These are phyloP conservation scores for Petroica traversi DNA, from an alignment of 2,113 vertebrate genomes.

Conservation along the genomic window DNA sequence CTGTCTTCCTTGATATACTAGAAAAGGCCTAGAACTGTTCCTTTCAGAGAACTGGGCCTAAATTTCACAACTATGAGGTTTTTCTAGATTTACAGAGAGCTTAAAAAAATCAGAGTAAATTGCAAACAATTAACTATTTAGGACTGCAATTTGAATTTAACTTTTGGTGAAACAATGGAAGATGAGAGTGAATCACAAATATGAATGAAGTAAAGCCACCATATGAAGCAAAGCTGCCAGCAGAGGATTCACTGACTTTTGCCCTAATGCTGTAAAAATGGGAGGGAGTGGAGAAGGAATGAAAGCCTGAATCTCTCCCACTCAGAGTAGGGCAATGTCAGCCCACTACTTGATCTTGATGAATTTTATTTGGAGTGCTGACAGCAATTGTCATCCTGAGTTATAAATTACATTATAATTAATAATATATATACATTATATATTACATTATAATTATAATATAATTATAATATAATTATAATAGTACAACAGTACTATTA, in stretches of 20 bases:
- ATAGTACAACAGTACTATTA: not conserved
- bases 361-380: not conserved
- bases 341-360: not conserved
- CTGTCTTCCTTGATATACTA: not conserved
- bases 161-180: not conserved
- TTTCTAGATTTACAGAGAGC: not conserved
- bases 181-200: not conserved
- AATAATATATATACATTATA: too few species aligned
- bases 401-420: not conserved
- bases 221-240: not conserved
- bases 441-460: too few species aligned
- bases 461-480: too few species aligned
- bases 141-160: not conserved
- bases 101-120: not conserved
- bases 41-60: not conserved
- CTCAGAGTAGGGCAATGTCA: slow-evolving; percentile 26
- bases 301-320: slow-evolving; percentile 7
- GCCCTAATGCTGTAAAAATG: not conserved
- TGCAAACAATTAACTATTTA: not conserved
- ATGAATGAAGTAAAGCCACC: not conserved
- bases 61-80: not conserved
- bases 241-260: not conserved
- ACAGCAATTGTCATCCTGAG: not conserved
- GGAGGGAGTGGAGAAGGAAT: not conserved
- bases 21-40: not conserved